Evolutionary conservation across 2,888 invertebrate species (phyloP).

Genomic region (Scaptomyza tumidula): DNA sequence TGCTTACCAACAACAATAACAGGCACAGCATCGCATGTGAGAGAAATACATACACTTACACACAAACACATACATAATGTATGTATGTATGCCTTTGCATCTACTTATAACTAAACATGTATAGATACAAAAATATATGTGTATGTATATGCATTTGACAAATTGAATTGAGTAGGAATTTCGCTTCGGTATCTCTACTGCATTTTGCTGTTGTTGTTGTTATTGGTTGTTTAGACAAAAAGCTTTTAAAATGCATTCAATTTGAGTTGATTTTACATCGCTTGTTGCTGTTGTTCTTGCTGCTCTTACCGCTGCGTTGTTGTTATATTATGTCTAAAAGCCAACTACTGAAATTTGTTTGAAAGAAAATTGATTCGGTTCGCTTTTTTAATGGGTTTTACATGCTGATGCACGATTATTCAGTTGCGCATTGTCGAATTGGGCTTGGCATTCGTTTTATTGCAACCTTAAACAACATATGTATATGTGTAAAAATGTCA

Average conservation of each 20-base stretch:
- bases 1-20: conserved; percentile 42
- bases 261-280: not conserved
- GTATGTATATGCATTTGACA: conserved; percentile 40
- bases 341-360: conserved; percentile 32
- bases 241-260: conserved; percentile 30
- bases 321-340: conserved; percentile 21
- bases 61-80: not conserved
- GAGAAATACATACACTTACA: conserved; percentile 1
- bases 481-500: not conserved
- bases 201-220: conserved; percentile 7
- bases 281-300: conserved; percentile 1
- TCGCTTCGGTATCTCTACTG: conserved; percentile 23
- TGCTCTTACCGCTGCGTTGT: not conserved
- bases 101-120: not conserved
- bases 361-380: conserved; percentile 53
- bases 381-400: conserved; percentile 52
- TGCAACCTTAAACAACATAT: conserved; percentile 1
- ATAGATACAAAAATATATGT: conserved; percentile 6
- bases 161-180: conserved; percentile 51
- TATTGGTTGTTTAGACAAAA: conserved; percentile 20
- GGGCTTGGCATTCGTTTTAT: conserved; percentile 37
- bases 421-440: conserved; percentile 17
- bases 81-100: conserved; percentile 3
- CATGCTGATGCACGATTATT: conserved; percentile 37
- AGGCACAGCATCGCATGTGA: conserved; percentile 46